phyloP scores from a whole-genome alignment of 53 echinoderm and acorn worm species.

The Patiria pectinifera region DNA sequence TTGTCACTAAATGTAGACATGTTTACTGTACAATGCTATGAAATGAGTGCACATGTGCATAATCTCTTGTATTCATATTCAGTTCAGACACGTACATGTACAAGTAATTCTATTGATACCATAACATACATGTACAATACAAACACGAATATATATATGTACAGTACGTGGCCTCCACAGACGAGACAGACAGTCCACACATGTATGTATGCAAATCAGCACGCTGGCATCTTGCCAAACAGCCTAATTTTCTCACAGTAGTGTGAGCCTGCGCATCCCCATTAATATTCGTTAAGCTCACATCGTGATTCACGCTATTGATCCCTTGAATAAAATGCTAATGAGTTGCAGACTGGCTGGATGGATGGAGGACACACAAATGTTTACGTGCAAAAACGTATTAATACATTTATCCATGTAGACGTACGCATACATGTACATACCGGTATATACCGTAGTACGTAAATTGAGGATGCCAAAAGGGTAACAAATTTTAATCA shows the following conservation, averaged over 20 bases:
- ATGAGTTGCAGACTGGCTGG: conserved; percentile 22
- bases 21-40: too few species aligned
- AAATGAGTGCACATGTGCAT: background rate
- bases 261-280: background rate
- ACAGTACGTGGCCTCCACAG: background rate
- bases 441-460: background rate
- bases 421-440: background rate
- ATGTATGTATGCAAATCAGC: conserved; percentile 18
- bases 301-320: conserved; percentile 34
- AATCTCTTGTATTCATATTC: background rate
- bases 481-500: too few species aligned
- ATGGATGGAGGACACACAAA: background rate
- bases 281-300: conserved; percentile 26
- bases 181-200: background rate
- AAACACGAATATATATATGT: background rate
- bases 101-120: background rate
- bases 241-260: conserved; percentile 7
- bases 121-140: too few species aligned
- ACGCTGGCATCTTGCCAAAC: conserved; percentile 28
- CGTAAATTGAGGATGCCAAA: background rate
- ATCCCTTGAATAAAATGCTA: conserved; percentile 54
- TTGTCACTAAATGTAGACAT: too few species aligned
- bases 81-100: background rate
- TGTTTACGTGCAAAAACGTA: background rate
- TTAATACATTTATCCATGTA: background rate